These are phyloP conservation scores for Platynereis dumerilii DNA, from an alignment of 2,888 invertebrate species.

Conservation along the genomic window DNA sequence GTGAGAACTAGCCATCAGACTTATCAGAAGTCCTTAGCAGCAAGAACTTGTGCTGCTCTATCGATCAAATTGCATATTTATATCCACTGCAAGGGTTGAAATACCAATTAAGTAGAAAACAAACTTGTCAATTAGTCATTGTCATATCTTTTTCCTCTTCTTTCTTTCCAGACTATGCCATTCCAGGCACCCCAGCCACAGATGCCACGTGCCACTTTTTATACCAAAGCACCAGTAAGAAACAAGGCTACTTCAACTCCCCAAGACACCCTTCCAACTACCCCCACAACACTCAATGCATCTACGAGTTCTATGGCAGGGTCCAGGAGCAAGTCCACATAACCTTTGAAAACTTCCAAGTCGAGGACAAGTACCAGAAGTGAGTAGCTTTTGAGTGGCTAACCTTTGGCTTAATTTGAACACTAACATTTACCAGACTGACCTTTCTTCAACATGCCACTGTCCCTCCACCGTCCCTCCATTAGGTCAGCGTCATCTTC, in stretches of 20 bases:
- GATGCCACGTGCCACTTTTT: slow-evolving; percentile 84
- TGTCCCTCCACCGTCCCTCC: too few relatives aligned
- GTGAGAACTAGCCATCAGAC: too few relatives aligned
- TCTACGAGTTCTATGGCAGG: slow-evolving; percentile 62
- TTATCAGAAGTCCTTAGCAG: too few relatives aligned
- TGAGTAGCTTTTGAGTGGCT: slow-evolving; percentile 22
- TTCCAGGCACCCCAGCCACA: slow-evolving; percentile 92
- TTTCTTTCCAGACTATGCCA: slow-evolving; percentile 81
- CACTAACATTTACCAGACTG: too few relatives aligned
- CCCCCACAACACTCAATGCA: slow-evolving; percentile 63
- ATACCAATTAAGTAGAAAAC: too few relatives aligned
- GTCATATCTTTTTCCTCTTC: background rate
- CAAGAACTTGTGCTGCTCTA: too few relatives aligned
- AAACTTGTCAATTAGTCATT: too few relatives aligned
- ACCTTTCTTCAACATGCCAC: too few relatives aligned
- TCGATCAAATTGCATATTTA: too few relatives aligned
- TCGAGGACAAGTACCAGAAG: slow-evolving; percentile 37
- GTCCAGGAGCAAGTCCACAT: slow-evolving; percentile 53
- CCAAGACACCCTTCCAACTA: slow-evolving; percentile 71
- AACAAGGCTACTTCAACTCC: slow-evolving; percentile 78
- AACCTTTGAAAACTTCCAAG: slow-evolving; percentile 53
- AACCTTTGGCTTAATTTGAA: too few relatives aligned
- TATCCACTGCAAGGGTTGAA: too few relatives aligned
- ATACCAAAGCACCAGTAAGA: slow-evolving; percentile 68
- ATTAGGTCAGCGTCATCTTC: too few relatives aligned